These are phyloP conservation scores for Pammene aurita DNA, from an alignment of 2,888 invertebrate species.

Conservation along the genomic window DNA sequence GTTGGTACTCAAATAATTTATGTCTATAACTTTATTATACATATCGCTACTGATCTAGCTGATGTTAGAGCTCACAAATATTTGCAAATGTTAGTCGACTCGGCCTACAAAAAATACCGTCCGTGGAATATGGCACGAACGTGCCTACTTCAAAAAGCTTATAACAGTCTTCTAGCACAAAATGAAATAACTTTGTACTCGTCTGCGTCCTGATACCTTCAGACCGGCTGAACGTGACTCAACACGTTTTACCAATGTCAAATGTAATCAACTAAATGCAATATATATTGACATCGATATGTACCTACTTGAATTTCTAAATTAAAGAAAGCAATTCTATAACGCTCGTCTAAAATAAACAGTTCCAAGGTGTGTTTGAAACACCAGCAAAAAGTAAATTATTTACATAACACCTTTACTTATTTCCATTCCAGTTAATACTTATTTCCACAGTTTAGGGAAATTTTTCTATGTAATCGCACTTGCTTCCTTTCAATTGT, in stretches of 20 bases:
- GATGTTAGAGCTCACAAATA: no score
- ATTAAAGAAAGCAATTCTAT: conserved; percentile 24
- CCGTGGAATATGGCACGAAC: no score
- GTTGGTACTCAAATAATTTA: no score
- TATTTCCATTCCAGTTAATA: no score
- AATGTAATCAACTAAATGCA: conserved; percentile 30
- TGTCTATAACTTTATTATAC: no score
- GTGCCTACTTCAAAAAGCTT: no score
- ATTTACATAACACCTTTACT: background rate
- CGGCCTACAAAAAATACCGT: no score
- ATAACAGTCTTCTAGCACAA: background rate
- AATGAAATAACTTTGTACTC: background rate
- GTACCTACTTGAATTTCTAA: conserved; percentile 7
- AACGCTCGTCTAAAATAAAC: background rate
- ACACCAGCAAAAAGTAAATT: background rate
- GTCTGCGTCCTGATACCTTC: background rate
- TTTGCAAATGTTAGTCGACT: no score
- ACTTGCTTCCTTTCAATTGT: background rate
- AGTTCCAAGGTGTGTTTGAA: background rate
- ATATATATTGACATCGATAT: background rate
- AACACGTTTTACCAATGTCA: conserved; percentile 3
- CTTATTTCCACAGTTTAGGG: background rate
- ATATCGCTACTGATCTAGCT: no score
- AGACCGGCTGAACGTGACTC: conserved; percentile 2
- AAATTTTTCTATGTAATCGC: background rate